These are phyloP conservation scores for Caradrina clavipalpis DNA, from an alignment of 2,888 invertebrate species.

Conservation along the genomic window DNA sequence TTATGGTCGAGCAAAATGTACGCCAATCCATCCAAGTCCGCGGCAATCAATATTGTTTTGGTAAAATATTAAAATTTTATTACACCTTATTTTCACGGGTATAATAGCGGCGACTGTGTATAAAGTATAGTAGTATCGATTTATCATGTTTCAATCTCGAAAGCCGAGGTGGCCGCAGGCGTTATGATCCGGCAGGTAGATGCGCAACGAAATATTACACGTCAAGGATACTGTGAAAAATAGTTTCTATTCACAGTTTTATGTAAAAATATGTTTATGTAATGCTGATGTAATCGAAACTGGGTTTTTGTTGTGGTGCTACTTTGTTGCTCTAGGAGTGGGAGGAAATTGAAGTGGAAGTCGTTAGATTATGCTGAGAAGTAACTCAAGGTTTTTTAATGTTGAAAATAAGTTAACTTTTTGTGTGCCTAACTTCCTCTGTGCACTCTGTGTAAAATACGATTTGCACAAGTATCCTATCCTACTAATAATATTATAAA, in stretches of 20 bases:
- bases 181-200: slow-evolving; percentile 61
- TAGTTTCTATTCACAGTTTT: slow-evolving; percentile 69
- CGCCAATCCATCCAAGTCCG: slow-evolving; percentile 48
- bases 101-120: slow-evolving; percentile 69
- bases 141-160: slow-evolving; percentile 85
- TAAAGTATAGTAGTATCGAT: slow-evolving; percentile 74
- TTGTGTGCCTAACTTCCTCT: no score
- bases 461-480: no score
- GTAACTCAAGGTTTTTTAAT: no score
- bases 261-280: slow-evolving; percentile 63
- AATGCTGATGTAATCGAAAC: slow-evolving; percentile 37
- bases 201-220: slow-evolving; percentile 69
- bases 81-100: slow-evolving; percentile 74
- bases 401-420: no score
- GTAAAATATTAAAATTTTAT: slow-evolving; percentile 77
- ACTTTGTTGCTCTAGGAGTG: slow-evolving; percentile 11
- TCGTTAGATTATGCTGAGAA: not conserved
- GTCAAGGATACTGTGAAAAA: slow-evolving; percentile 61
- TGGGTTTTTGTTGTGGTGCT: slow-evolving; percentile 20
- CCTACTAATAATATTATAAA: no score
- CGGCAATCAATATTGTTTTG: slow-evolving; percentile 73
- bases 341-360: slow-evolving; percentile 20
- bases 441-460: no score
- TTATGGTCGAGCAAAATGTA: slow-evolving; percentile 35
- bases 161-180: slow-evolving; percentile 67